These are phyloP conservation scores for Petrocephalus schoutedeni DNA, from an alignment of 2,797 vertebrate genomes.

Conservation along the genomic window DNA sequence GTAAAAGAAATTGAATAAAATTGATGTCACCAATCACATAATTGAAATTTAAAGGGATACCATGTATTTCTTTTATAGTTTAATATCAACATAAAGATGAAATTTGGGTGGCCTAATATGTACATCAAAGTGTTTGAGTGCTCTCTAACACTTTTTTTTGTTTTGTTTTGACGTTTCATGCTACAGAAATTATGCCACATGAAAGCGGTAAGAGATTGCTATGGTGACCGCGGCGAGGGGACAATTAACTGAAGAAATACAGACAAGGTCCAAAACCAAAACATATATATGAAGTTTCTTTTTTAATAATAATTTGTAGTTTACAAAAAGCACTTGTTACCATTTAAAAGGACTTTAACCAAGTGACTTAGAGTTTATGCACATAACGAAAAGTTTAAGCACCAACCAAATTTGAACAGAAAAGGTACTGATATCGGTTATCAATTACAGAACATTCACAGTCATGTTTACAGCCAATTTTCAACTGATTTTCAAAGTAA, in stretches of 20 bases:
- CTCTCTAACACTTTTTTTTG: too few species aligned
- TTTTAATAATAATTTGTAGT: slow-evolving; percentile 4
- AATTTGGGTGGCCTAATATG: neutral
- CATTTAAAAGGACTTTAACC: neutral
- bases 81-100: neutral
- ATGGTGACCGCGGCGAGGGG: neutral
- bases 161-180: slow-evolving; percentile 70
- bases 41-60: slow-evolving; percentile 26
- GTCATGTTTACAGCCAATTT: slow-evolving; percentile 79
- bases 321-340: slow-evolving; percentile 8
- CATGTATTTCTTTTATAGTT: neutral
- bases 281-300: neutral
- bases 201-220: slow-evolving; percentile 57
- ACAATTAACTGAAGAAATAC: neutral
- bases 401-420: neutral
- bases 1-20: neutral
- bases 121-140: neutral
- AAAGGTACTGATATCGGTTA: neutral
- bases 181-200: slow-evolving; percentile 74
- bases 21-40: slow-evolving; percentile 29
- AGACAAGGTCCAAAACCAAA: neutral
- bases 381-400: slow-evolving; percentile 10
- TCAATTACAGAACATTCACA: slow-evolving; percentile 26
- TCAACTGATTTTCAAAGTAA: slow-evolving; percentile 69
- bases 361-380: neutral